These are phyloP conservation scores for Drosophila sp. DNA, from an alignment of 1,140 invertebrate species.

Conservation along the genomic window DNA sequence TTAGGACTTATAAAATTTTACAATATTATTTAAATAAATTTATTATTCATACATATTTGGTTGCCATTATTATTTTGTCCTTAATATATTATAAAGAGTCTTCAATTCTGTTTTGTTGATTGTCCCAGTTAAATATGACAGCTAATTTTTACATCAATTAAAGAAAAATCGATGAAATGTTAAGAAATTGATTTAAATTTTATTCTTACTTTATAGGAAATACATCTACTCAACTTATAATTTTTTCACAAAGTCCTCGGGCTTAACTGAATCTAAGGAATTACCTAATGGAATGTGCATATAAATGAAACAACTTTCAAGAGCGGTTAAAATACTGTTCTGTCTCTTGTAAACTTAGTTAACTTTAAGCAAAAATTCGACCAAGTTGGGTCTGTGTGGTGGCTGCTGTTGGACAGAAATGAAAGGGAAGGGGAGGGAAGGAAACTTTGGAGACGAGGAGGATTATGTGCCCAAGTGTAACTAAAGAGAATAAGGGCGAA, in stretches of 20 bases:
- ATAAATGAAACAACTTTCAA: conserved; percentile 8
- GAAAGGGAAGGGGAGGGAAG: conserved; percentile 64
- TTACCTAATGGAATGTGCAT: conserved; percentile 27
- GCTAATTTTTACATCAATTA: too few relatives aligned
- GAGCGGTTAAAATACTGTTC: conserved; percentile 44
- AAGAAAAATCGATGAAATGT: too few relatives aligned
- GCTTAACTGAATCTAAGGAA: conserved; percentile 1
- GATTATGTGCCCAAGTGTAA: conserved; percentile 84
- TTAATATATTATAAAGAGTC: too few relatives aligned
- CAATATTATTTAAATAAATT: too few relatives aligned
- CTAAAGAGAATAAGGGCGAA: conserved; percentile 85
- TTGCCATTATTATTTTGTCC: too few relatives aligned
- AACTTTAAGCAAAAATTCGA: conserved; percentile 69
- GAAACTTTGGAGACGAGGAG: conserved; percentile 71
- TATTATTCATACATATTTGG: too few relatives aligned
- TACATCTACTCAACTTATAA: neutral
- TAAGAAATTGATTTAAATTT: conserved; percentile 3
- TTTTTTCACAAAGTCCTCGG: neutral
- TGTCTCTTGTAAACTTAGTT: conserved; percentile 65
- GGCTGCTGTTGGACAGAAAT: conserved; percentile 25
- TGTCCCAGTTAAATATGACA: too few relatives aligned
- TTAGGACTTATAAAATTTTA: too few relatives aligned
- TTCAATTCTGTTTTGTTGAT: too few relatives aligned
- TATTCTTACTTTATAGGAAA: neutral
- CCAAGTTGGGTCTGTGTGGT: conserved; percentile 10